These are phyloP conservation scores for Julus scandinavius DNA, from an alignment of 2,888 invertebrate species.

Conservation along the genomic window DNA sequence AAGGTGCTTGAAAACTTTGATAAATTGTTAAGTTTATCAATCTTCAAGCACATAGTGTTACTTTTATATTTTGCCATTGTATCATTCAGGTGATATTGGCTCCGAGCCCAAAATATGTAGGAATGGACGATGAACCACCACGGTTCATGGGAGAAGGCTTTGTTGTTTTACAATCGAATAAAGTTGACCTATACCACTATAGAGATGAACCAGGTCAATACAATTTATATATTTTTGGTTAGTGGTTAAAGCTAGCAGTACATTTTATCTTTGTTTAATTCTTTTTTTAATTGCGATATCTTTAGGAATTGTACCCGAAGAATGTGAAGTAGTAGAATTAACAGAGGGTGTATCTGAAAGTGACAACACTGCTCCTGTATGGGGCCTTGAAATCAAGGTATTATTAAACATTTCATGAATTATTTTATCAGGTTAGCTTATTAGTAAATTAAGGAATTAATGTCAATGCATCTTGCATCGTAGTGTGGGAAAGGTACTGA, in stretches of 20 bases:
- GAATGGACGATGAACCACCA: constrained; percentile 93
- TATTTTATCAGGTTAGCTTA: constrained; percentile 62
- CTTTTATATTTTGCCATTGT: neutral
- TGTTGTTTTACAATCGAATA: constrained; percentile 94
- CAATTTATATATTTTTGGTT: neutral
- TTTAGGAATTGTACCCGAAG: constrained; percentile 82
- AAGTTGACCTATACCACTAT: constrained; percentile 93
- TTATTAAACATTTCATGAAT: neutral
- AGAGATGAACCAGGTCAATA: constrained; percentile 91
- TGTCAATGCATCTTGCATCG: constrained; percentile 56
- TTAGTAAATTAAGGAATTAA: constrained; percentile 57
- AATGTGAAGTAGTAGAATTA: constrained; percentile 86
- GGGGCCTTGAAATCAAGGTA: constrained; percentile 92
- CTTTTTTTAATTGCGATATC: neutral
- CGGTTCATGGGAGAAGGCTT: constrained; percentile 98
- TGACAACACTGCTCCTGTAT: constrained; percentile 91
- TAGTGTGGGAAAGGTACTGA: constrained; percentile 91
- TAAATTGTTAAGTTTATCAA: neutral
- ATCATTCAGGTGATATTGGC: constrained; percentile 80
- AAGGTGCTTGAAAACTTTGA: constrained; percentile 67
- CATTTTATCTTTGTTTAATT: neutral
- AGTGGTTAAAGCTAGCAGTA: neutral
- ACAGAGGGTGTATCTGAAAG: constrained; percentile 90
- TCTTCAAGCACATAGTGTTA: neutral
- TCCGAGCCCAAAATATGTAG: constrained; percentile 95